A percentile compares a stretch with the other conserved stretches of the same genome.
phyloP scores from a whole-genome alignment of 2,888 invertebrate species.

The Euphydryas editha region DNA sequence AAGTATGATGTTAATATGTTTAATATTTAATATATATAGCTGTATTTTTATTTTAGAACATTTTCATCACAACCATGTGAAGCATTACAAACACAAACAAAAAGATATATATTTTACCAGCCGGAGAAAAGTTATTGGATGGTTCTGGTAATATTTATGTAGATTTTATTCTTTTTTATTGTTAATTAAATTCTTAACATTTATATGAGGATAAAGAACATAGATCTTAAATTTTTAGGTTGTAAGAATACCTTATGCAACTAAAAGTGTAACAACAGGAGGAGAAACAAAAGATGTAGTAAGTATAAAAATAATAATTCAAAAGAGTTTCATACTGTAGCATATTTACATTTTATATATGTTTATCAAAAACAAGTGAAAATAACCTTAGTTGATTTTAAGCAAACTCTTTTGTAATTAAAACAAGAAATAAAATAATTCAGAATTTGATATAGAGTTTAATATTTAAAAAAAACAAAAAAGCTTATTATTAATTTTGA shows the following conservation, averaged over 20 bases:
- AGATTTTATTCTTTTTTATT: conserved; percentile 7
- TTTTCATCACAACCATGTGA: conserved; percentile 92
- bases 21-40: neutral
- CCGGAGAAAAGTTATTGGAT: conserved; percentile 96
- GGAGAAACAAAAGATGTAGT: conserved; percentile 94
- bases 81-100: conserved; percentile 94
- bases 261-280: conserved; percentile 86
- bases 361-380: too few relatives aligned
- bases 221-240: conserved; percentile 78
- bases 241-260: conserved; percentile 88
- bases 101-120: conserved; percentile 93
- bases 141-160: conserved; percentile 86
- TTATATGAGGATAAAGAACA: neutral
- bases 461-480: too few relatives aligned
- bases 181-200: neutral
- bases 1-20: too few relatives aligned
- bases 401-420: too few relatives aligned
- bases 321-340: too few relatives aligned
- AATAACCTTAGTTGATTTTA: too few relatives aligned
- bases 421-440: too few relatives aligned
- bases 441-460: too few relatives aligned
- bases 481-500: too few relatives aligned
- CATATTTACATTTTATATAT: too few relatives aligned
- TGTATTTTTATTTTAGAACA: conserved; percentile 84
- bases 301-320: conserved; percentile 45